phyloP scores from a whole-genome alignment of 2,888 invertebrate genomes.

The Macrosoma leucophasiata region DNA sequence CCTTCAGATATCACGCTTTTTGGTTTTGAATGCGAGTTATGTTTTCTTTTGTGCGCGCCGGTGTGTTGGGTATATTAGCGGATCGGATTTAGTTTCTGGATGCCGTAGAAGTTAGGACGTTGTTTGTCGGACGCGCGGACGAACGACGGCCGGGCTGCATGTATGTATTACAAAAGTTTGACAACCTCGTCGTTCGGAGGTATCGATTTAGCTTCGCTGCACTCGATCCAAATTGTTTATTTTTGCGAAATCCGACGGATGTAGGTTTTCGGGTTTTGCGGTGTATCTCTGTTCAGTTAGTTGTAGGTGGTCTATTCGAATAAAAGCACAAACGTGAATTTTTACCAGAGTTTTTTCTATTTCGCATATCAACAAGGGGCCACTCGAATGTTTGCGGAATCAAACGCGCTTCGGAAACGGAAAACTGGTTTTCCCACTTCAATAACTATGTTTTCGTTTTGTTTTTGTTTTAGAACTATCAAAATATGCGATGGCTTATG shows the following conservation, averaged over 20 bases:
- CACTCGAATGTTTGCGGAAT: constrained; percentile 21
- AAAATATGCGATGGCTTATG: too few species aligned
- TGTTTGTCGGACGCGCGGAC: constrained; percentile 18
- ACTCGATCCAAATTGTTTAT: constrained; percentile 54
- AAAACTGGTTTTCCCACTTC: too few species aligned
- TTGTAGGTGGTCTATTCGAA: constrained; percentile 48
- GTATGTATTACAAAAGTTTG: constrained; percentile 66
- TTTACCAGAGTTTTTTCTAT: constrained; percentile 40
- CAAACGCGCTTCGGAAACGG: constrained; percentile 6
- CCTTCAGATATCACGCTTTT: constrained; percentile 65
- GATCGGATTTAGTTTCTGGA: constrained; percentile 48
- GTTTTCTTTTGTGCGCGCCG: constrained; percentile 59
- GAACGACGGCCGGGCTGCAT: constrained; percentile 17
- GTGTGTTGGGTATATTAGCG: constrained; percentile 56
- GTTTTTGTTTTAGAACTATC: too few species aligned
- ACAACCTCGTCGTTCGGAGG: constrained; percentile 48
- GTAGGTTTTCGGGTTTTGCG: constrained; percentile 72
- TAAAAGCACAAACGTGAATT: constrained; percentile 41
- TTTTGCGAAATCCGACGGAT: constrained; percentile 57
- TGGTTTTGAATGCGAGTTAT: constrained; percentile 63
- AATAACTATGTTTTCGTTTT: too few species aligned
- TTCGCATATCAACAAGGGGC: constrained; percentile 39
- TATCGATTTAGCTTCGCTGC: constrained; percentile 62
- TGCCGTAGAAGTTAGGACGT: constrained; percentile 30
- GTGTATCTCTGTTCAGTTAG: constrained; percentile 51